Base-by-base conservation (phyloP, 2,797 vertebrate species). In the Nannoperca australis region DNA sequence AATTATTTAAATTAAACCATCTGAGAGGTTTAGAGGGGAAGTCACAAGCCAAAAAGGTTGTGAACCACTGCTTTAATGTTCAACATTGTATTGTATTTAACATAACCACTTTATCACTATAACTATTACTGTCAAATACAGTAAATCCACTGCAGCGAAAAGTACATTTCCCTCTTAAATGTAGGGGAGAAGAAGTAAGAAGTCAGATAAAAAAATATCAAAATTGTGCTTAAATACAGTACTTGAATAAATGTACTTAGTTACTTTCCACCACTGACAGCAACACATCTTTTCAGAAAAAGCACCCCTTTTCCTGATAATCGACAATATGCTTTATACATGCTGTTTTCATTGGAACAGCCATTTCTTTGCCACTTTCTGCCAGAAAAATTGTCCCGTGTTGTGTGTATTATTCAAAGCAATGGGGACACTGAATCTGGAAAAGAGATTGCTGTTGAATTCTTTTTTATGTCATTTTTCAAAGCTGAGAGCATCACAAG, bases 401-500 rank as follows among this genome's bases (percentile, higher is more conserved):
- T 24, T 42, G 24, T 65, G 34, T 68, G 49, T 44, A 22, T 80
- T 56, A 64, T 51, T 17, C 56, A 15, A 38, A 75, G 40, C 63
- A 65, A n/a, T 60, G 8, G 38, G 30, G 60, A 44, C 58, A 44
- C 15, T 32, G 14, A 55, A 54, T 72, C 58, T 67, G 68, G 56
- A 64, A 34, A 42, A 59, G 55, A 79, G 65, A 74, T 58, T 73
- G 22, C 44, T 56, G 24, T n/a, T 67, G 12, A 47, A n/a, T 61
- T 63, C 61, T 70, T 55, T 22, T 1, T 27, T 44, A 62, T 38
- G 27, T 66, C 11, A 49, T 22, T 51, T 34, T 53, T 62, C 15
- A 50, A 65, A 55, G n/a, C 60, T 42, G 22, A 4, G 27, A 22
- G 15, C 45, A 7, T 10, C 20, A 36, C 44, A 62, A 58, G 47